Evolutionary conservation across 2,797 vertebrate genomes (phyloP).

Genomic region (Sebastes iracundus): DNA sequence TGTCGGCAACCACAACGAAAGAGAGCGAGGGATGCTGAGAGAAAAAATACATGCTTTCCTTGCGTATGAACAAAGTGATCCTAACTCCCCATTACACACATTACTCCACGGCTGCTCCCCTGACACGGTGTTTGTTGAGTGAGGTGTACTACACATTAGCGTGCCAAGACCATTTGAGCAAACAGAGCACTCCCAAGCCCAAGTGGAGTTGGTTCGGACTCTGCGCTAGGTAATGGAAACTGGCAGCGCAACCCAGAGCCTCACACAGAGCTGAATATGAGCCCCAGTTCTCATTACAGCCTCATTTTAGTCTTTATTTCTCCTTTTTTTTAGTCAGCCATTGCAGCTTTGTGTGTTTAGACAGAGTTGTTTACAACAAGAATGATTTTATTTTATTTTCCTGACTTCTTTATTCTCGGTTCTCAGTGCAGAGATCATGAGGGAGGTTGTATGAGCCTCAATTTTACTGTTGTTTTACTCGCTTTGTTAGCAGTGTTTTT

Average conservation of each 20-base stretch:
- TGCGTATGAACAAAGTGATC: conserved; percentile 22
- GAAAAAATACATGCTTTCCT: background rate
- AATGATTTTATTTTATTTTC: background rate
- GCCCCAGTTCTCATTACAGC: conserved; percentile 48
- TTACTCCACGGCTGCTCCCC: conserved; percentile 38
- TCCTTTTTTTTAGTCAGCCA: conserved; percentile 1
- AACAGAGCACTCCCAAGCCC: conserved; percentile 44
- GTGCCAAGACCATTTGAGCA: conserved; percentile 58
- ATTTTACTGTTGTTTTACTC: background rate
- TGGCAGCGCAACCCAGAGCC: conserved; percentile 63
- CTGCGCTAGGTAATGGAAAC: conserved; percentile 68
- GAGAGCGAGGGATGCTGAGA: background rate
- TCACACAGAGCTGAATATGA: conserved; percentile 55
- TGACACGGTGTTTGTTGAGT: conserved; percentile 49
- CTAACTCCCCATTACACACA: conserved; percentile 48
- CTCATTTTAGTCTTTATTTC: conserved; percentile 33
- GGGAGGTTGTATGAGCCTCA: background rate
- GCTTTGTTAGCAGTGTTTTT: background rate
- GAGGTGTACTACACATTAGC: conserved; percentile 52
- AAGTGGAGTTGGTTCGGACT: conserved; percentile 54
- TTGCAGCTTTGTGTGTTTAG: conserved; percentile 6
- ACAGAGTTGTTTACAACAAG: conserved; percentile 6
- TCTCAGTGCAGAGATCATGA: background rate
- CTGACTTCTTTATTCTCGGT: background rate
- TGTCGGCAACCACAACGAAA: background rate